Percentiles rank a stretch among this genome's conserved stretches.
Evolutionary conservation across 2,113 vertebrate genomes (phyloP).

Genomic region (Nothoprocta pentlandii): DNA sequence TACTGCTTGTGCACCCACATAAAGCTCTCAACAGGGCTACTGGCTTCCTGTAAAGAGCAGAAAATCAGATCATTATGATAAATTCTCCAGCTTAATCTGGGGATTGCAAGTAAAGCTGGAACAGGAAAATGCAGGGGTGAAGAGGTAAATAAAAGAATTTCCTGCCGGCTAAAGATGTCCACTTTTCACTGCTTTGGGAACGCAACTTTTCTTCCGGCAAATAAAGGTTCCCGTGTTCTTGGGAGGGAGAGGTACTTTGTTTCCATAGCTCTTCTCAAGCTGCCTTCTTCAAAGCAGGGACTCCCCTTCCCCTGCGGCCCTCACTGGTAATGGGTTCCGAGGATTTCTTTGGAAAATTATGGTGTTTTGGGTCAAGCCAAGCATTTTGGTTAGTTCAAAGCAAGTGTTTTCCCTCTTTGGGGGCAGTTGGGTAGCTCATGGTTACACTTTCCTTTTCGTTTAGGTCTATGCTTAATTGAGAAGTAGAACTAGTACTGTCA

Average conservation of each 20-base stretch:
- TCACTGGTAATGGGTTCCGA: not conserved
- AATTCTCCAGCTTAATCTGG: not conserved
- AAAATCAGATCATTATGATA: not conserved
- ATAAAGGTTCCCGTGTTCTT: not conserved
- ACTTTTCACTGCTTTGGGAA: not conserved
- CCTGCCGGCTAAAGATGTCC: not conserved
- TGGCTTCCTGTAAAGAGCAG: not conserved
- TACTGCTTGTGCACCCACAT: not conserved
- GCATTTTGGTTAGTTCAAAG: not conserved
- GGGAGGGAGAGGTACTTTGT: not conserved
- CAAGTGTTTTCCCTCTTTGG: not conserved
- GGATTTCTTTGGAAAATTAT: not conserved
- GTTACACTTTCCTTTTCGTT: slow-evolving; percentile 16
- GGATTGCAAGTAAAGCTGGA: not conserved
- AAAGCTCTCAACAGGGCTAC: not conserved
- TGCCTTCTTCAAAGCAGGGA: not conserved
- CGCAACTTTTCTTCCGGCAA: not conserved
- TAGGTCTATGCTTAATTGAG: not conserved
- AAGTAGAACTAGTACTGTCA: not conserved
- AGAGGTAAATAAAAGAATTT: not conserved
- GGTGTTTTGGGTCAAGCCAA: not conserved
- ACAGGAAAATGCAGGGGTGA: not conserved
- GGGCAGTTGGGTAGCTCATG: not conserved
- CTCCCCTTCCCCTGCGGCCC: not conserved
- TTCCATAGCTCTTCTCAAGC: not conserved